Evolutionary conservation across 2,888 invertebrate species (phyloP), one percentile per base, ranked within the genome.

Genomic region (Romanomermis culicivorax): DNA sequence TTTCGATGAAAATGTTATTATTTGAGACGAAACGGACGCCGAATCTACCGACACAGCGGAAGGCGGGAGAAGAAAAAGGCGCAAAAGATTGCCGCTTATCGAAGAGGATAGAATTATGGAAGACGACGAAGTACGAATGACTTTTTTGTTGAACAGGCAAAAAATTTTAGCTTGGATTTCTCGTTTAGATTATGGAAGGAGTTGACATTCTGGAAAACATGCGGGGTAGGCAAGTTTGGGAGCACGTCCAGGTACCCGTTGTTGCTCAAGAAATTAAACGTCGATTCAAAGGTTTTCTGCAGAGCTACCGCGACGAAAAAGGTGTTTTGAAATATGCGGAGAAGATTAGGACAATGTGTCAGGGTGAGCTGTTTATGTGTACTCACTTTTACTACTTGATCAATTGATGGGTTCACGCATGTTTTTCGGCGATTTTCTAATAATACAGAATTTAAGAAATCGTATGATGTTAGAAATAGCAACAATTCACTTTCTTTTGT

Each of bases 191-290:
- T 76, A 80, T 88, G 48, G 93, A 95, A 72, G 86, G 89, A 55
- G 91, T 99, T 59, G 95, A 97, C 70, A 95, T 93, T 72, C 74
- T 97, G 30, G 95, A 95, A 69, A 95, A 99, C 64, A 91, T 89
- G 2, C 88, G 91, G 68, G 97, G 95, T 0, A 82, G 91, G 67
- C 78, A 84, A 0, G 83, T 86, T 1, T 83, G 85, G 64, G 93
- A 97, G 65, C 97, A 95, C 89, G 91, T 97, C 0, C 80, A 82
- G 54, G 86, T 91, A 84, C 74, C 89, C 61, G 93, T 87, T 1
- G 91, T 95, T 0, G 78, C 84, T 54, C 88, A 86, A 14, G 97
- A 99, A 75, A 91, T 97, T 61, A 82, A 85, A 56, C 91, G 95
- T 72, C 79, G 86, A 66, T 77, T 77, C 64, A 88, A 87, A 69